Evolutionary conservation across 2,888 invertebrate genomes (phyloP).

Genomic region (Pachymerium ferrugineum): DNA sequence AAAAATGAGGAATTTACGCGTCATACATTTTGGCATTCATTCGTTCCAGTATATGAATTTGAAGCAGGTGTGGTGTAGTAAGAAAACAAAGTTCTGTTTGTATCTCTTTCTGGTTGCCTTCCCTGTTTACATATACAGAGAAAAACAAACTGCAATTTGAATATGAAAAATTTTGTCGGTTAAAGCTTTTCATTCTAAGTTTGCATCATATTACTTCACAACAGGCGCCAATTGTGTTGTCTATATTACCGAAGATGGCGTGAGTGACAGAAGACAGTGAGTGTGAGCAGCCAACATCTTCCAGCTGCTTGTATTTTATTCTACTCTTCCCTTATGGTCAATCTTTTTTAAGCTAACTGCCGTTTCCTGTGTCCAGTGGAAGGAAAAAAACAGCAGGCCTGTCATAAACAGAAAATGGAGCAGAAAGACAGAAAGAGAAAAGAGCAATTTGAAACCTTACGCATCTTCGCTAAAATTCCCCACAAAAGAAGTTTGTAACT

Average conservation of each 20-base stretch:
- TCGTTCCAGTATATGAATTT: constrained; percentile 16
- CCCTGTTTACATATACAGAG: too few species aligned
- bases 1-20: not conserved
- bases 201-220: not conserved
- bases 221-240: not conserved
- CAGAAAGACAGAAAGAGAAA: constrained; percentile 3
- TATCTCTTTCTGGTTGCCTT: not conserved
- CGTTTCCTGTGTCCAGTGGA: not conserved
- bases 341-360: not conserved
- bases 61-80: constrained; percentile 5
- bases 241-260: not conserved
- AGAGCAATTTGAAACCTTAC: constrained; percentile 9
- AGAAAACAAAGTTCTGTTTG: not conserved
- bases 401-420: constrained; percentile 12
- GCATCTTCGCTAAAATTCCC: not conserved
- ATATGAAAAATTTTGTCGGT: not conserved
- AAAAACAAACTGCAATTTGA: not conserved
- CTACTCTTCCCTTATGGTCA: not conserved
- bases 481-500: constrained; percentile 8
- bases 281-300: not conserved
- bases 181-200: not conserved
- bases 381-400: not conserved
- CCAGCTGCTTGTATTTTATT: constrained; percentile 23
- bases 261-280: not conserved
- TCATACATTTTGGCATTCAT: constrained; percentile 22